Conservation (phyloP, 2,797 vertebrate species). For the Typhlichthys subterraneus region DNA sequence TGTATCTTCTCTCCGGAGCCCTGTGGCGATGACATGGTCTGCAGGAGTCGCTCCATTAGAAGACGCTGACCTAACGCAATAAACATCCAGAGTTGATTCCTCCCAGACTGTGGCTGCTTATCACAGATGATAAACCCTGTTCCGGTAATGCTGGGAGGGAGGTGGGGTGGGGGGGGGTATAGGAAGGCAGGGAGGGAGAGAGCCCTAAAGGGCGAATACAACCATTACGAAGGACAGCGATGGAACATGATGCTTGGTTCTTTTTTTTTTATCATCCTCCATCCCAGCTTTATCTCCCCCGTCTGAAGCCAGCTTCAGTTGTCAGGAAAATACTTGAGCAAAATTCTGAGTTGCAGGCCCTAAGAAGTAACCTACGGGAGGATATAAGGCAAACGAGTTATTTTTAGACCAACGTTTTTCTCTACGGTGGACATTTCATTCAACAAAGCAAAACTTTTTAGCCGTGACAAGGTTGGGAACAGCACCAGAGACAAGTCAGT, state of each 20-base stretch:
- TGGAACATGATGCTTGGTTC: slow-evolving; percentile 48
- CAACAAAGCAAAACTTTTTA: slow-evolving; percentile 11
- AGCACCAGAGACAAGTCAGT: not conserved
- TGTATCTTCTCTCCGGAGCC: slow-evolving; percentile 55
- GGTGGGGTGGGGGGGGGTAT: not conserved
- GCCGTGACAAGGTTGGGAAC: slow-evolving; percentile 16
- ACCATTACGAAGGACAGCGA: slow-evolving; percentile 63
- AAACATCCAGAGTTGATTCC: slow-evolving; percentile 73
- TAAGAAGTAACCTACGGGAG: slow-evolving; percentile 52
- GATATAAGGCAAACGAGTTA: slow-evolving; percentile 38
- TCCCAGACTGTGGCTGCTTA: slow-evolving; percentile 68
- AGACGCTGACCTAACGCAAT: slow-evolving; percentile 72
- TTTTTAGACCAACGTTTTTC: slow-evolving; percentile 62
- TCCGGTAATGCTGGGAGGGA: slow-evolving; percentile 48
- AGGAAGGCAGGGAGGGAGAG: not conserved
- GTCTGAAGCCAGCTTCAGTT: slow-evolving; percentile 73
- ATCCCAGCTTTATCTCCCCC: slow-evolving; percentile 34
- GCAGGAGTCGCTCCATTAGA: slow-evolving; percentile 68
- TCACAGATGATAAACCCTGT: slow-evolving; percentile 74
- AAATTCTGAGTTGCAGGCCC: slow-evolving; percentile 55
- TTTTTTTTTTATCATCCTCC: slow-evolving; percentile 44
- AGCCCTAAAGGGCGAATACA: slow-evolving; percentile 49
- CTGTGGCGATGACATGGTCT: slow-evolving; percentile 69
- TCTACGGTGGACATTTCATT: slow-evolving; percentile 50
- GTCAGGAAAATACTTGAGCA: slow-evolving; percentile 75